Conservation (phyloP, 2,113 vertebrate species). For the Astur gentilis region DNA sequence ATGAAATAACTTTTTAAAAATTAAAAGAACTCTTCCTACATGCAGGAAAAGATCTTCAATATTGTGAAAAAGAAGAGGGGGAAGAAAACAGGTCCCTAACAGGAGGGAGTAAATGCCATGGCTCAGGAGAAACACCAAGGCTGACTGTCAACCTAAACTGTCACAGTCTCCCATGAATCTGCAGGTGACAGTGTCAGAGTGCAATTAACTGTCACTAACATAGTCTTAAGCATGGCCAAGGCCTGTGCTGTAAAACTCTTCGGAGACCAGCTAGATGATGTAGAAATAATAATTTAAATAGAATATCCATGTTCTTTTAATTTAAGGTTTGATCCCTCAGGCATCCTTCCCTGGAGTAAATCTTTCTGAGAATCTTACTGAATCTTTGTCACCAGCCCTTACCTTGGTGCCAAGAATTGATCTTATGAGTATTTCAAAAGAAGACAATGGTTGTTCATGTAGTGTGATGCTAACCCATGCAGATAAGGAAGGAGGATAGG, state of each 20-base stretch:
- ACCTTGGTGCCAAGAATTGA: not conserved
- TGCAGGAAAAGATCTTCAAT: not conserved
- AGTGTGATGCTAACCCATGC: not conserved
- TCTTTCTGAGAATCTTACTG: not conserved
- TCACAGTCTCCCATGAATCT: not conserved
- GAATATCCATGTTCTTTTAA: not conserved
- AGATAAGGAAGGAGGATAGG: not conserved
- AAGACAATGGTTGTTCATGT: not conserved
- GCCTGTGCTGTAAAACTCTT: not conserved
- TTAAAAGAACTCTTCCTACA: not conserved
- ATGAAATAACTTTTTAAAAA: not conserved
- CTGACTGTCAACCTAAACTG: not conserved
- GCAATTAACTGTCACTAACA: not conserved
- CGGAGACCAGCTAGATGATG: not conserved
- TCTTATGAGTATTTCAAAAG: not conserved
- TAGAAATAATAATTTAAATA: not conserved
- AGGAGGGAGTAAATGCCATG: not conserved
- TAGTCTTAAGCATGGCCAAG: not conserved
- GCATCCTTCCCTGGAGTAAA: not conserved
- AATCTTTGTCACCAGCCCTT: not conserved
- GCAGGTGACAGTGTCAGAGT: not conserved
- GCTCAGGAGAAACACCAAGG: not conserved
- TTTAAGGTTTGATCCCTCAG: not conserved
- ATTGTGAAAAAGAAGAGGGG: not conserved
- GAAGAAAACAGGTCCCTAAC: not conserved